phyloP scores from a whole-genome alignment of 2,888 invertebrate species.

The Chesias legatella region DNA sequence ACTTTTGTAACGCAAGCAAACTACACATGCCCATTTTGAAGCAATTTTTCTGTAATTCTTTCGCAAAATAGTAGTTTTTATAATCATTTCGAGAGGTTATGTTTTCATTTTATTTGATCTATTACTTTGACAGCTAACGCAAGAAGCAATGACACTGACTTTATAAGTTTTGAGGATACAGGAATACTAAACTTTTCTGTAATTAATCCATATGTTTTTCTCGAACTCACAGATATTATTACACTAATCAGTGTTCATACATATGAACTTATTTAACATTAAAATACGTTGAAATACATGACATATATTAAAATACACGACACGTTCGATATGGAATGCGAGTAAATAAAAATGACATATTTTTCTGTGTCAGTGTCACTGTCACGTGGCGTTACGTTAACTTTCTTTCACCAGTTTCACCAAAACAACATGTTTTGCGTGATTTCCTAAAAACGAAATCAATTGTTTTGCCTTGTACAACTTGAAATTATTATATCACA shows the following conservation, averaged over 20 bases:
- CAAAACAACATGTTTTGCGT: constrained; percentile 61
- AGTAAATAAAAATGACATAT: too few relatives aligned
- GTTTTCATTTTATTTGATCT: constrained; percentile 20
- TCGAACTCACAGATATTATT: too few relatives aligned
- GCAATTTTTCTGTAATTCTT: constrained; percentile 44
- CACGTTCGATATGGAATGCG: too few relatives aligned
- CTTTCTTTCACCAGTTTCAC: background rate
- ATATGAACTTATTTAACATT: too few relatives aligned
- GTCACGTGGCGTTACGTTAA: too few relatives aligned
- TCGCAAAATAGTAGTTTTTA: constrained; percentile 39
- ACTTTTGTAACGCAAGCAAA: constrained; percentile 49
- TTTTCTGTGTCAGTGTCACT: constrained; percentile 7
- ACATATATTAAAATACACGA: too few relatives aligned
- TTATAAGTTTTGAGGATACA: too few relatives aligned
- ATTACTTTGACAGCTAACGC: constrained; percentile 2
- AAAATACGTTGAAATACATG: too few relatives aligned
- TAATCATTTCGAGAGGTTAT: constrained; percentile 56
- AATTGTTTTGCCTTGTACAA: constrained; percentile 15
- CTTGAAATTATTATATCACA: constrained; percentile 23
- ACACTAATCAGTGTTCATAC: too few relatives aligned
- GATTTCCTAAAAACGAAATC: background rate
- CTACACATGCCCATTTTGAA: constrained; percentile 44
- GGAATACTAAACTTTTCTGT: too few relatives aligned
- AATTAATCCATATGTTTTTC: too few relatives aligned
- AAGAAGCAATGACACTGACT: background rate